Evolutionary conservation across 2,113 vertebrate genomes (phyloP).

Genomic region (Echinops telfairi): DNA sequence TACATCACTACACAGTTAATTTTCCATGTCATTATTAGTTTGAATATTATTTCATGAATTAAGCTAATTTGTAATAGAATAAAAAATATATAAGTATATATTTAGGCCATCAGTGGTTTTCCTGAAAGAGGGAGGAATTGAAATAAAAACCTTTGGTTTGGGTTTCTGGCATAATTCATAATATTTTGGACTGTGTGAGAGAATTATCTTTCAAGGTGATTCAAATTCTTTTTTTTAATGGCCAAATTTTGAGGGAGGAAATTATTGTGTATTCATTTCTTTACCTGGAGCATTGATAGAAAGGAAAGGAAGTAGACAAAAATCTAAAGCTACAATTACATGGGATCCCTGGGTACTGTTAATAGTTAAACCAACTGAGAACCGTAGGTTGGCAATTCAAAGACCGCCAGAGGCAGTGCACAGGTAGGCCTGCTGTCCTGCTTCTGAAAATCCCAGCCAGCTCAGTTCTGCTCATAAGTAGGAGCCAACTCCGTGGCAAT

Average conservation of each 20-base stretch:
- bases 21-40: neutral
- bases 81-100: slow-evolving; percentile 17
- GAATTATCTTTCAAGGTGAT: slow-evolving; percentile 1
- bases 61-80: slow-evolving; percentile 34
- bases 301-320: neutral
- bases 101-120: neutral
- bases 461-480: neutral
- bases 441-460: neutral
- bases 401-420: neutral
- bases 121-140: neutral
- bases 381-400: neutral
- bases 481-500: neutral
- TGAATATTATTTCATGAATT: slow-evolving; percentile 51
- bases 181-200: neutral
- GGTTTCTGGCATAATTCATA: slow-evolving; percentile 34
- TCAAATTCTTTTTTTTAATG: neutral
- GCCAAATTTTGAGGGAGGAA: neutral
- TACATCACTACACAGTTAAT: slow-evolving; percentile 23
- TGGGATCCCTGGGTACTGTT: neutral
- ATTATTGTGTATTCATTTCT: neutral
- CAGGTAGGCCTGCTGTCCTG: neutral
- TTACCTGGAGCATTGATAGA: neutral
- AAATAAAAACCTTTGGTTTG: slow-evolving; percentile 39
- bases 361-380: neutral
- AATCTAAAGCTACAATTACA: neutral